phyloP scores from a whole-genome alignment of 2,888 invertebrate genomes.

The Nowickia ferox region DNA sequence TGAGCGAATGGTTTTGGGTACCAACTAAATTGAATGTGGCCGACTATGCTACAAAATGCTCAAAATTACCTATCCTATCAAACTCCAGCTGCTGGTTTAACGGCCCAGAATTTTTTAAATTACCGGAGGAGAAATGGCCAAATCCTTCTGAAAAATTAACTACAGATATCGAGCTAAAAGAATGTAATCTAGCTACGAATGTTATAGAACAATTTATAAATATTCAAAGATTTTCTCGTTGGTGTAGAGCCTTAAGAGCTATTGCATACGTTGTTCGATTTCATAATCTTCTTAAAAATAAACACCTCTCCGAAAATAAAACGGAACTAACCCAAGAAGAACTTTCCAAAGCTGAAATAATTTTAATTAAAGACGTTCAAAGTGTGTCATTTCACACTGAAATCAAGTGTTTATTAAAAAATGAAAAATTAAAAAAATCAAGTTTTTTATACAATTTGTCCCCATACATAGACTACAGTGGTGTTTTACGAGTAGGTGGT shows the following conservation, averaged over 20 bases:
- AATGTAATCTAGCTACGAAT: slow-evolving; percentile 4
- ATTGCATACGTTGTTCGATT: slow-evolving; percentile 40
- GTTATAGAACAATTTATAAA: slow-evolving; percentile 37
- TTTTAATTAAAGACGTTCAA: slow-evolving; percentile 34
- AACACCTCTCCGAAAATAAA: not conserved
- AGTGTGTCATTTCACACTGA: slow-evolving; percentile 22
- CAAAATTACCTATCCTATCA: not conserved
- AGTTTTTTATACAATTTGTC: slow-evolving; percentile 48
- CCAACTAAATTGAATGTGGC: too few species aligned
- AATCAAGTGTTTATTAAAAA: slow-evolving; percentile 20
- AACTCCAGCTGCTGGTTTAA: slow-evolving; percentile 17
- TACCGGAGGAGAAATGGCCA: slow-evolving; percentile 10
- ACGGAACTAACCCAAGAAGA: slow-evolving; percentile 12
- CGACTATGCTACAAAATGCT: slow-evolving; percentile 28
- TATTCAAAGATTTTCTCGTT: slow-evolving; percentile 50
- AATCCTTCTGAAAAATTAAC: not conserved
- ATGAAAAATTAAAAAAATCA: slow-evolving; percentile 24
- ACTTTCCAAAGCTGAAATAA: slow-evolving; percentile 37
- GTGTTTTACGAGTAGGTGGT: slow-evolving; percentile 27
- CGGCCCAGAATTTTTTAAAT: slow-evolving; percentile 38
- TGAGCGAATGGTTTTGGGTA: too few species aligned
- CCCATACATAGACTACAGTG: slow-evolving; percentile 27
- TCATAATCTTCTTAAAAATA: slow-evolving; percentile 1
- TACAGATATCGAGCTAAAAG: slow-evolving; percentile 43
- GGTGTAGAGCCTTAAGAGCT: slow-evolving; percentile 42